Percentiles rank a stretch among this genome's conserved stretches.
These are phyloP conservation scores for Saimiri boliviensis DNA, from an alignment of 2,113 vertebrate species.

Conservation along the genomic window DNA sequence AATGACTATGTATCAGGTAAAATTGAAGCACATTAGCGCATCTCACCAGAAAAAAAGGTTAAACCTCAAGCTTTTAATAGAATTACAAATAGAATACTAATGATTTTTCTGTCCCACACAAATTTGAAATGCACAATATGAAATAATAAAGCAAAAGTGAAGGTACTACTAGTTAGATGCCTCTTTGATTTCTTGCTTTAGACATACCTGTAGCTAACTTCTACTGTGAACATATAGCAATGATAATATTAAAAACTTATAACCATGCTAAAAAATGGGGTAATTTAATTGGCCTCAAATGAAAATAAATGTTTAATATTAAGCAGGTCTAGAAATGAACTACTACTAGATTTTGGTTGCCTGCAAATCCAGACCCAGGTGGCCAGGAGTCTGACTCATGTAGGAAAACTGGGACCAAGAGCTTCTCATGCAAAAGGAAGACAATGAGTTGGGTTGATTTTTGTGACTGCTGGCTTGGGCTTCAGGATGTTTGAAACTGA, in stretches of 20 bases:
- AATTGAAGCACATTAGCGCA: neutral
- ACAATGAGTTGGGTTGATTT: neutral
- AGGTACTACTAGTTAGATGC: neutral
- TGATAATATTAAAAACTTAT: neutral
- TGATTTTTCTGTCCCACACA: neutral
- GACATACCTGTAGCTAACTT: neutral
- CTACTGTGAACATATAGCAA: neutral
- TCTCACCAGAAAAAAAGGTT: neutral
- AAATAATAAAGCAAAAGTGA: slow-evolving; percentile 32
- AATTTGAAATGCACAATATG: neutral
- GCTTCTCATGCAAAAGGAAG: neutral
- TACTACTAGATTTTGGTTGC: neutral
- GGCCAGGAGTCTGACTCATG: neutral
- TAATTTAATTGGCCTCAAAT: neutral
- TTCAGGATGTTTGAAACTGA: neutral
- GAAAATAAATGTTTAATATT: neutral
- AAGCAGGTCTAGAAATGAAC: neutral
- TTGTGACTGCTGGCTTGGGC: neutral
- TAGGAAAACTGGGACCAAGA: neutral
- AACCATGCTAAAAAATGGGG: neutral
- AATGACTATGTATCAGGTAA: neutral
- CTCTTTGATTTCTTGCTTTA: neutral
- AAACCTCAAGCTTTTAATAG: neutral
- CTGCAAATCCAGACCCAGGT: neutral
- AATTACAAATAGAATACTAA: neutral